Percentiles rank a stretch among this genome's conserved stretches.
phyloP scores from a whole-genome alignment of 2,797 vertebrate species.

The Sebastes oblongus region DNA sequence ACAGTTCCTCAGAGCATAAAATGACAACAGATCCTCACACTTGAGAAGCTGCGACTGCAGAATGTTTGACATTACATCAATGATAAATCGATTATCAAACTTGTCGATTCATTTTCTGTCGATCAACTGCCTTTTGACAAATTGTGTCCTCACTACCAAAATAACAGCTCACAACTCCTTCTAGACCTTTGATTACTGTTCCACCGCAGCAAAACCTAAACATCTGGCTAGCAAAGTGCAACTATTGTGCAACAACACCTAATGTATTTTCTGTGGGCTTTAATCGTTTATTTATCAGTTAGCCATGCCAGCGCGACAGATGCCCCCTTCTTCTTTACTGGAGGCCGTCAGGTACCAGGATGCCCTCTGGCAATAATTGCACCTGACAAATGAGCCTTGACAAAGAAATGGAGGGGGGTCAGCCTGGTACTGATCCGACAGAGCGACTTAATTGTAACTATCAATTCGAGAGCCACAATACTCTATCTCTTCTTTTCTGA shows the following conservation, averaged over 20 bases:
- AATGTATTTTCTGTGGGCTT: constrained; percentile 21
- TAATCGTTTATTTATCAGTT: constrained; percentile 35
- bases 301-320: constrained; percentile 26
- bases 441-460: constrained; percentile 74
- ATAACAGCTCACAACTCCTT: background rate
- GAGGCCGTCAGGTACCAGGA: constrained; percentile 48
- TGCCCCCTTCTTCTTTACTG: constrained; percentile 32
- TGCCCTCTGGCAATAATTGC: constrained; percentile 63
- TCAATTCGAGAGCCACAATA: constrained; percentile 65
- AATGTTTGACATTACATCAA: background rate
- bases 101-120: background rate
- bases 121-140: background rate
- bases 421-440: constrained; percentile 61
- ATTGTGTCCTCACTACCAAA: background rate
- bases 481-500: constrained; percentile 49
- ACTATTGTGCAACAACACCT: constrained; percentile 26
- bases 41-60: background rate
- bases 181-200: background rate
- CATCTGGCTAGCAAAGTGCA: background rate
- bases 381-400: constrained; percentile 68
- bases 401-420: constrained; percentile 66
- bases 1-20: background rate
- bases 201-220: background rate
- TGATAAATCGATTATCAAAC: background rate
- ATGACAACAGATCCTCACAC: background rate